phyloP scores from a whole-genome alignment of 2,797 vertebrate species.

The Erethizon dorsatum region DNA sequence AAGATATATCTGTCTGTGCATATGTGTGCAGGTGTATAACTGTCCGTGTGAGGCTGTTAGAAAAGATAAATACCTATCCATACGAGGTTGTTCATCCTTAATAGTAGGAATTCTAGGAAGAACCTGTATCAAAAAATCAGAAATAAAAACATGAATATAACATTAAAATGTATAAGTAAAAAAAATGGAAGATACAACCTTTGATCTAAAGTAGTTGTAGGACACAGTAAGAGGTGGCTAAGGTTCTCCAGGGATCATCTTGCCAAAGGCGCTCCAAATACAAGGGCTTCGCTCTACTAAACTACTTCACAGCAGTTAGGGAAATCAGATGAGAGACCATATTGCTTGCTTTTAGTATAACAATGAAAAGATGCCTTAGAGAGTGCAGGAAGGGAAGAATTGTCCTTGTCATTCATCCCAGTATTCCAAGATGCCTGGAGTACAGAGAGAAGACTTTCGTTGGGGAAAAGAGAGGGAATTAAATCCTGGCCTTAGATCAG shows the following conservation, averaged over 20 bases:
- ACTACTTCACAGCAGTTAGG: not conserved
- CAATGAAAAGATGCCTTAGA: not conserved
- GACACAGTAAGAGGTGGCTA: not conserved
- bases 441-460: not conserved
- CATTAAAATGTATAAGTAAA: not conserved
- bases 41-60: not conserved
- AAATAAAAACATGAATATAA: not conserved
- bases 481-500: not conserved
- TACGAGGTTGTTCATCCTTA: not conserved
- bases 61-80: not conserved
- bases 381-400: not conserved
- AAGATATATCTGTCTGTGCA: too few species aligned
- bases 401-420: fast-evolving
- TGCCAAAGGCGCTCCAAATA: not conserved
- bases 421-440: too few species aligned
- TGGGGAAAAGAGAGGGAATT: not conserved
- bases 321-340: not conserved
- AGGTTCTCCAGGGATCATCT: not conserved
- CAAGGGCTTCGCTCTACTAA: not conserved
- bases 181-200: not conserved
- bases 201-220: not conserved
- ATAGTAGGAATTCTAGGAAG: not conserved
- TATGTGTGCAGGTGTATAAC: fast-evolving
- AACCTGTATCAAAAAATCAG: not conserved
- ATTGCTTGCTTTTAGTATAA: not conserved